phyloP scores from a whole-genome alignment of 2,888 invertebrate genomes.

The Anarsia innoxiella region DNA sequence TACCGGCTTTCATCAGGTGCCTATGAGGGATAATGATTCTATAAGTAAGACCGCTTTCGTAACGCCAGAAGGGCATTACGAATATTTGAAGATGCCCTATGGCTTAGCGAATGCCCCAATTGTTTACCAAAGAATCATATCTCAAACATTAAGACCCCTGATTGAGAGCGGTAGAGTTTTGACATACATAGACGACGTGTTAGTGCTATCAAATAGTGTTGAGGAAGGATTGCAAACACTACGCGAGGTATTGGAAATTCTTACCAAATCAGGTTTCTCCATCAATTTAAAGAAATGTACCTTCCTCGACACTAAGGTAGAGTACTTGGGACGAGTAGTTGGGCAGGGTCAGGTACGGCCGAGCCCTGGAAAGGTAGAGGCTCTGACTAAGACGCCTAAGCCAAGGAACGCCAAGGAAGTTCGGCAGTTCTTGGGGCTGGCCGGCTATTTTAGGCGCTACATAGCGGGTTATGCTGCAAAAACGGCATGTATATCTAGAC shows the following conservation, averaged over 20 bases:
- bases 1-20: neutral
- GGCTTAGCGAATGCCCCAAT: no score
- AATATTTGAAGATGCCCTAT: neutral
- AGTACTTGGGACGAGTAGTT: neutral
- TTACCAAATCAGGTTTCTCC: neutral
- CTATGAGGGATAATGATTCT: neutral
- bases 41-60: neutral
- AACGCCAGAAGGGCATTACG: neutral
- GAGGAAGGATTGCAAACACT: neutral
- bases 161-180: neutral
- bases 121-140: neutral
- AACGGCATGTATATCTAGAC: slow-evolving; percentile 7
- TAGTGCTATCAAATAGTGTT: neutral
- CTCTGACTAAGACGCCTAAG: neutral
- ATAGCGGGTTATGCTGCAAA: neutral
- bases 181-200: neutral
- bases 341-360: neutral
- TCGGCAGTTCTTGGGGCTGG: neutral
- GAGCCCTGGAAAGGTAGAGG: neutral
- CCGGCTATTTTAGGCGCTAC: neutral
- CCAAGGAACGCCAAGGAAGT: neutral
- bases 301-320: neutral
- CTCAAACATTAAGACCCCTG: neutral
- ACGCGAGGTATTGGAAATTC: neutral
- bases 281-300: neutral